phyloP scores from a whole-genome alignment of 1,140 invertebrate species.

The Ladona fulva region DNA sequence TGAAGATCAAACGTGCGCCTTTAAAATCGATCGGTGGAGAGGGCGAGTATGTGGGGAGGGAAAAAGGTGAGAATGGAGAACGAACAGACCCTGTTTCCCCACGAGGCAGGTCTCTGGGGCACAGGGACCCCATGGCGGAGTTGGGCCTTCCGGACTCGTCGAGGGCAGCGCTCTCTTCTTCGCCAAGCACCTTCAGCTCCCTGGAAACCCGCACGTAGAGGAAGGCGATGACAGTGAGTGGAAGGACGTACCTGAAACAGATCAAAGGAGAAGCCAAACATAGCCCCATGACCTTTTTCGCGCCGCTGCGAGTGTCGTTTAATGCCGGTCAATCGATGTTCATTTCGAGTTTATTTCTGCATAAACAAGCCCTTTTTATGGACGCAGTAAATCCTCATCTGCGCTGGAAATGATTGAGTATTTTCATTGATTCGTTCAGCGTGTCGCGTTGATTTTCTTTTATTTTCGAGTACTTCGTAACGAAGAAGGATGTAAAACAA shows the following conservation, averaged over 20 bases:
- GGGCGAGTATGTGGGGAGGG: neutral
- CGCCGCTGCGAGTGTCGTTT: conserved; percentile 34
- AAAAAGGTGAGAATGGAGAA: neutral
- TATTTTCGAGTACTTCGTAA: too few species aligned
- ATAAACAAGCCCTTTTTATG: too few species aligned
- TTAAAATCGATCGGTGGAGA: too few species aligned
- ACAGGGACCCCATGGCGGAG: conserved; percentile 39
- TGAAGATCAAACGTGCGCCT: too few species aligned
- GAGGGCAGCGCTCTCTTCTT: conserved; percentile 14
- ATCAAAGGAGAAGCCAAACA: too few species aligned
- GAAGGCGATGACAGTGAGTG: conserved; percentile 50
- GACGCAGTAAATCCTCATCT: too few species aligned
- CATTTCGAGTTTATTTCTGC: neutral
- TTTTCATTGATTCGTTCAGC: too few species aligned
- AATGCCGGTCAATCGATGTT: conserved; percentile 25
- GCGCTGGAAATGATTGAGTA: too few species aligned
- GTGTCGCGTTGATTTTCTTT: too few species aligned
- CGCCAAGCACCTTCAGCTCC: conserved; percentile 48
- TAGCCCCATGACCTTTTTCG: neutral
- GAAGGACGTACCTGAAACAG: conserved; percentile 53
- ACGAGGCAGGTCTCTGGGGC: conserved; percentile 35
- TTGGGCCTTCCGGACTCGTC: neutral
- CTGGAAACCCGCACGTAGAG: conserved; percentile 51
- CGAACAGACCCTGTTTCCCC: neutral
- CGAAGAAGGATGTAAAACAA: too few species aligned